phyloP scores from a whole-genome alignment of 2,113 vertebrate species.

The Oryzias javanicus region DNA sequence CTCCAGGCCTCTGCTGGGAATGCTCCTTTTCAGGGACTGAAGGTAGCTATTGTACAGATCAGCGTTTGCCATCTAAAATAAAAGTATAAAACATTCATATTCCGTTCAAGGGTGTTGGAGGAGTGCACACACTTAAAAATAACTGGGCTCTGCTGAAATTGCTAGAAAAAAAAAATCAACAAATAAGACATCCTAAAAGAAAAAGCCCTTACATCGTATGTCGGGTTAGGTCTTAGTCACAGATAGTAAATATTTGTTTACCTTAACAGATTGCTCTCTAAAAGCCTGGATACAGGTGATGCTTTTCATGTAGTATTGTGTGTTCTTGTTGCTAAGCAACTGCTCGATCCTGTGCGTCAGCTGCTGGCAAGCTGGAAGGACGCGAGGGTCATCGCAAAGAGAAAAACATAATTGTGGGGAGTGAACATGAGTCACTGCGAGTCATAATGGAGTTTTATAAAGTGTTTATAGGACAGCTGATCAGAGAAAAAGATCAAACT shows the following conservation, averaged over 20 bases:
- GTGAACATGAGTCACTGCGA: slow-evolving; percentile 18
- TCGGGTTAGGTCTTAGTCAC: slow-evolving; percentile 7
- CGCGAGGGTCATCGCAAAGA: slow-evolving; percentile 51
- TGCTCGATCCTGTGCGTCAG: slow-evolving; percentile 86
- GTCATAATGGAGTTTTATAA: slow-evolving; percentile 5
- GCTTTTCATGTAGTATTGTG: slow-evolving; percentile 89
- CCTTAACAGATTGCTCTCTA: slow-evolving; percentile 89
- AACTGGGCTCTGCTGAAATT: slow-evolving; percentile 21
- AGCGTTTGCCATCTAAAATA: slow-evolving; percentile 74
- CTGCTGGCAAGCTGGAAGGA: slow-evolving; percentile 86
- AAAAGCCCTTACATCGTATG: slow-evolving; percentile 5
- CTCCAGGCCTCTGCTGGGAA: slow-evolving; percentile 80
- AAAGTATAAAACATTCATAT: slow-evolving; percentile 40
- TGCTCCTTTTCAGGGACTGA: slow-evolving; percentile 82
- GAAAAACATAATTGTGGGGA: slow-evolving; percentile 34
- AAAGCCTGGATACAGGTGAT: slow-evolving; percentile 87
- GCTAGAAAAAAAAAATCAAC: slow-evolving; percentile 32
- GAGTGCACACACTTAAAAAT: slow-evolving; percentile 8
- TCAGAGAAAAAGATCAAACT: background rate
- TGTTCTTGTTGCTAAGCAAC: slow-evolving; percentile 87
- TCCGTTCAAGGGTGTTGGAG: slow-evolving; percentile 30
- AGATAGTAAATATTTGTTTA: slow-evolving; percentile 65
- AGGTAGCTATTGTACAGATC: slow-evolving; percentile 88
- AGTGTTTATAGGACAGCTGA: background rate
- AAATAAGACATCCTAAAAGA: background rate